phyloP scores from a whole-genome alignment of 2,113 vertebrate species.

The Saguinus midas region DNA sequence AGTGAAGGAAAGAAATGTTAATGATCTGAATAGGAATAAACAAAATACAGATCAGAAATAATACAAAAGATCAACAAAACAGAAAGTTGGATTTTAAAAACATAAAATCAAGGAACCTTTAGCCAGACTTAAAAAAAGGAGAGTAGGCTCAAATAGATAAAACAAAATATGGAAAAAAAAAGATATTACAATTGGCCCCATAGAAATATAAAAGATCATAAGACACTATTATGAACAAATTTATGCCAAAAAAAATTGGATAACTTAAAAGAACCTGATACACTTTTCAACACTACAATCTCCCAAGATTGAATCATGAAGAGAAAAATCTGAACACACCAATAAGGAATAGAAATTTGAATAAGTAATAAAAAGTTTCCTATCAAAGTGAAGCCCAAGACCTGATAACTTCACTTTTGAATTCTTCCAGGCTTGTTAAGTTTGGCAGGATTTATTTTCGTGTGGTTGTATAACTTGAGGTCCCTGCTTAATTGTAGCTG shows the following conservation, averaged over 20 bases:
- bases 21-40: neutral
- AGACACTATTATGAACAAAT: neutral
- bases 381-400: neutral
- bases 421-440: neutral
- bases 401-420: neutral
- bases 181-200: neutral
- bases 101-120: neutral
- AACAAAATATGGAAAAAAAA: neutral
- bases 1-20: neutral
- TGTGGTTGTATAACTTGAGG: no score
- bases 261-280: neutral
- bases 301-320: neutral
- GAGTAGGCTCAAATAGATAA: neutral
- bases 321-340: neutral
- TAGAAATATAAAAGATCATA: neutral
- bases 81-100: neutral
- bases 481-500: neutral
- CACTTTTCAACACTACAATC: neutral
- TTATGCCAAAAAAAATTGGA: neutral
- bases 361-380: neutral
- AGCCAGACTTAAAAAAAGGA: neutral
- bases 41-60: neutral
- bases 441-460: neutral
- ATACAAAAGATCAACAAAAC: neutral
- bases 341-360: neutral